Evolutionary conservation across 2,113 vertebrate genomes (phyloP).

Genomic region (Trematocara marginatum): DNA sequence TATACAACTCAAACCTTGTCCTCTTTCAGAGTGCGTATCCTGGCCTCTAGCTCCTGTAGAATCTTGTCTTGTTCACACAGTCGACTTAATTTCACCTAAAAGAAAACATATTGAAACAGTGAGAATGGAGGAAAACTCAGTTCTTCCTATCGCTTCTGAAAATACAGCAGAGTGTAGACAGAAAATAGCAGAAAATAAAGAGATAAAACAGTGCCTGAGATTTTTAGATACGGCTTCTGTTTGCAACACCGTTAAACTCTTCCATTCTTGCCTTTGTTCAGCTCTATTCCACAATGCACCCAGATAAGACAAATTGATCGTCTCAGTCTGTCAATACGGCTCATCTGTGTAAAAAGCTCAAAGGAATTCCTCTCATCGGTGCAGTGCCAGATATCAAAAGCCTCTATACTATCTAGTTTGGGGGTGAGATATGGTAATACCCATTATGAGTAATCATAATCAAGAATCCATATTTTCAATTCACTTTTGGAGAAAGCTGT

Average conservation of each 20-base stretch:
- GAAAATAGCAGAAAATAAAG: background rate
- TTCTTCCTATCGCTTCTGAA: background rate
- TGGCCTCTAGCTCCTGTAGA: slow-evolving; percentile 91
- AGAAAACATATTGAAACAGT: background rate
- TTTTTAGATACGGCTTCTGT: background rate
- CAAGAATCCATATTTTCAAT: slow-evolving; percentile 72
- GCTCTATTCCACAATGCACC: background rate
- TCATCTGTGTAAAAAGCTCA: slow-evolving; percentile 45
- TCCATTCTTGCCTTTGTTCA: slow-evolving; percentile 16
- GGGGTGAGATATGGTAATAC: slow-evolving; percentile 35
- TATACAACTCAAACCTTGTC: slow-evolving; percentile 82
- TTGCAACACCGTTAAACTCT: background rate
- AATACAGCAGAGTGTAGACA: background rate
- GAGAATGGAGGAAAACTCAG: background rate
- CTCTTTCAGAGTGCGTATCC: slow-evolving; percentile 89
- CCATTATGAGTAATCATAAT: slow-evolving; percentile 73
- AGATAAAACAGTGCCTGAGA: background rate
- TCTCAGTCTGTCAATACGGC: slow-evolving; percentile 53
- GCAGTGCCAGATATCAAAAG: slow-evolving; percentile 56
- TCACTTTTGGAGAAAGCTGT: slow-evolving; percentile 54
- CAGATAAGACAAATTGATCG: slow-evolving; percentile 51
- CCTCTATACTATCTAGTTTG: slow-evolving; percentile 32
- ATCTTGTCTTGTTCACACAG: slow-evolving; percentile 97
- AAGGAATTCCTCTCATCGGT: slow-evolving; percentile 44
- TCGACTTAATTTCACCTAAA: slow-evolving; percentile 89